phyloP scores from a whole-genome alignment of 2,113 vertebrate genomes.

The Vireo altiloquus region DNA sequence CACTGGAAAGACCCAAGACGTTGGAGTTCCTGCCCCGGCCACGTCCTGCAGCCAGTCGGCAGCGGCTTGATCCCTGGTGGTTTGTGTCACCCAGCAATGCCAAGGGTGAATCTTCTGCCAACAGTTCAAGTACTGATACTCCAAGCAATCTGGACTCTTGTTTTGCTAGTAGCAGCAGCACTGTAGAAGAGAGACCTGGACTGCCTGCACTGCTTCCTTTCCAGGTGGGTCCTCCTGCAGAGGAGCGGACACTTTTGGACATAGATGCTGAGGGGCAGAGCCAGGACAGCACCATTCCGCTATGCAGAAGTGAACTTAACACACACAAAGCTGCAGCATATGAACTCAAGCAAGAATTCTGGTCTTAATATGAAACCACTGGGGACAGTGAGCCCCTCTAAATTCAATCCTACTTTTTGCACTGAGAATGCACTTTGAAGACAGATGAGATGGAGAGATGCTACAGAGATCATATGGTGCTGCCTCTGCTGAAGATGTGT shows the following conservation, averaged over 20 bases:
- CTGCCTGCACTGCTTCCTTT: slow-evolving; percentile 79
- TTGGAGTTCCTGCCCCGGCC: slow-evolving; percentile 91
- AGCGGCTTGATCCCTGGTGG: slow-evolving; percentile 85
- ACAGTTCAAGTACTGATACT: slow-evolving; percentile 93
- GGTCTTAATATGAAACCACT: slow-evolving; percentile 77
- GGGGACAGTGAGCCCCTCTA: slow-evolving; percentile 39
- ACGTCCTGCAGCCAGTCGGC: slow-evolving; percentile 85
- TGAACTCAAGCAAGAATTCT: slow-evolving; percentile 86
- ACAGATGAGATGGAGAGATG: slow-evolving; percentile 66
- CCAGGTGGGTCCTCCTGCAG: slow-evolving; percentile 68
- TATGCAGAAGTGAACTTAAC: slow-evolving; percentile 84
- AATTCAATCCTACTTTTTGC: slow-evolving; percentile 76
- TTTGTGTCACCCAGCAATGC: slow-evolving; percentile 80
- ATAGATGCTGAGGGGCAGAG: slow-evolving; percentile 89
- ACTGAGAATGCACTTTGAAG: slow-evolving; percentile 87
- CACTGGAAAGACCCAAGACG: slow-evolving; percentile 93
- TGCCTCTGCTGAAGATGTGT: slow-evolving; percentile 44
- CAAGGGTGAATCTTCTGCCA: slow-evolving; percentile 85
- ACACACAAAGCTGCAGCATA: slow-evolving; percentile 80
- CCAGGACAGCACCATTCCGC: slow-evolving; percentile 87
- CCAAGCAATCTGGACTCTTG: slow-evolving; percentile 91
- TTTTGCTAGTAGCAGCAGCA: slow-evolving; percentile 82
- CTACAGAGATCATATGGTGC: slow-evolving; percentile 62
- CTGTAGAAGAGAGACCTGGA: slow-evolving; percentile 78
- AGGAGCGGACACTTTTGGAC: slow-evolving; percentile 86